Evolutionary conservation across 2,888 invertebrate genomes (phyloP).

Genomic region (Microctonus aethiopoides): DNA sequence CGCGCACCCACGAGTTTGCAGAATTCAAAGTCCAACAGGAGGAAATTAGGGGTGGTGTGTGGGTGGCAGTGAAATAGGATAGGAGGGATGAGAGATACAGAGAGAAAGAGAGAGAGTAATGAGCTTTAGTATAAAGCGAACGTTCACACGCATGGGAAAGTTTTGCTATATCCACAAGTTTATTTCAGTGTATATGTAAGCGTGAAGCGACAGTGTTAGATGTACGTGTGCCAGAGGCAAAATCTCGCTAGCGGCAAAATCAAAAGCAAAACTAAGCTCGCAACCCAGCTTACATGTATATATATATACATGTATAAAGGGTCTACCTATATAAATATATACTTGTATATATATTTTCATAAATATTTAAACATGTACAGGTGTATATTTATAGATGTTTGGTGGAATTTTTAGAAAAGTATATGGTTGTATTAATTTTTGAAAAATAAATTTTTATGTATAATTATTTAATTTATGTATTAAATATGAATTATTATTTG

Average conservation of each 20-base stretch:
- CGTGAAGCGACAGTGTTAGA: slow-evolving; percentile 5
- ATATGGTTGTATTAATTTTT: too few relatives aligned
- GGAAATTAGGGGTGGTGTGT: not conserved
- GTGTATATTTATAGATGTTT: too few relatives aligned
- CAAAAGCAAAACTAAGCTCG: slow-evolving; percentile 51
- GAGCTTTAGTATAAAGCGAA: slow-evolving; percentile 23
- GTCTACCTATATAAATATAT: too few relatives aligned
- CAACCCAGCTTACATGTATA: slow-evolving; percentile 8
- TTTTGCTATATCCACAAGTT: slow-evolving; percentile 9
- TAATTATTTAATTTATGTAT: too few relatives aligned
- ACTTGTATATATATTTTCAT: too few relatives aligned
- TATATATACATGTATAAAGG: not conserved
- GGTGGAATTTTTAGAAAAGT: too few relatives aligned
- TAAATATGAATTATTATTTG: too few relatives aligned
- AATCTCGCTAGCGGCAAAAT: slow-evolving; percentile 50
- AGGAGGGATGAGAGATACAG: not conserved
- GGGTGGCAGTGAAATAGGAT: not conserved
- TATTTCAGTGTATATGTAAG: not conserved
- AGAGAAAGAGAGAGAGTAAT: slow-evolving; percentile 21
- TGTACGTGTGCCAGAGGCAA: not conserved
- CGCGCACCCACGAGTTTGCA: not conserved
- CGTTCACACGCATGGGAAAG: slow-evolving; percentile 17
- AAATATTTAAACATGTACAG: too few relatives aligned
- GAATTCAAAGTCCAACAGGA: not conserved
- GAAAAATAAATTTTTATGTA: too few relatives aligned